A percentile compares a stretch with the other conserved stretches of the same genome.
Conservation (phyloP, 2,888 invertebrate species). For the Leucoma salicis region DNA sequence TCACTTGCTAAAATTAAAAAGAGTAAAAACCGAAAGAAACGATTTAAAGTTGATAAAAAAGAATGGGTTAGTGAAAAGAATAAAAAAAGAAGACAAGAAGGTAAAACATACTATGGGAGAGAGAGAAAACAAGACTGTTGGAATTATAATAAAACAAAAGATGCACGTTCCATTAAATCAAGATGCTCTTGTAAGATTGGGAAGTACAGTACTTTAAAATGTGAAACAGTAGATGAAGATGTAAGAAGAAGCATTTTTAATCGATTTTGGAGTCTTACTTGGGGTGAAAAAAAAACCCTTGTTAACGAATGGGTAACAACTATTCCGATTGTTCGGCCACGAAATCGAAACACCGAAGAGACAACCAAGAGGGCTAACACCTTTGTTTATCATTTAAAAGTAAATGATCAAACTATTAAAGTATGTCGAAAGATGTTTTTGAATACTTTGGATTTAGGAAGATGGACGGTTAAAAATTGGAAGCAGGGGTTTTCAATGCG, state of each 20-base stretch:
- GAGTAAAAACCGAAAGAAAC: slow-evolving; percentile 3
- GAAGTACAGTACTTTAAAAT: slow-evolving; percentile 5
- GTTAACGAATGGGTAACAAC: slow-evolving; percentile 1
- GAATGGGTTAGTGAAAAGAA: slow-evolving; percentile 3
- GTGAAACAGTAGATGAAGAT: slow-evolving; percentile 5
- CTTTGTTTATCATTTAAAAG: not conserved
- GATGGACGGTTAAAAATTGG: slow-evolving; percentile 9
- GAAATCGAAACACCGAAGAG: not conserved
- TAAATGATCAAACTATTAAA: not conserved
- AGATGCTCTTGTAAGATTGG: slow-evolving; percentile 4
- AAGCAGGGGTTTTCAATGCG: slow-evolving; percentile 3
- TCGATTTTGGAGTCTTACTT: slow-evolving; percentile 6
- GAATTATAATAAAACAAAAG: slow-evolving; percentile 8
- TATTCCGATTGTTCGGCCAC: not conserved
- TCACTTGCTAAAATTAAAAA: slow-evolving; percentile 7
- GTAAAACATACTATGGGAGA: slow-evolving; percentile 8
- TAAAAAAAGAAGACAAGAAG: slow-evolving; percentile 1
- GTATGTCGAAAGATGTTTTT: slow-evolving; percentile 8
- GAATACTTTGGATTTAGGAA: slow-evolving; percentile 9
- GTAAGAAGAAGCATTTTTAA: slow-evolving; percentile 7
- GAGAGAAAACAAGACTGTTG: slow-evolving; percentile 7
- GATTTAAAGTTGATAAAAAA: slow-evolving; percentile 8
- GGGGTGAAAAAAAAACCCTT: slow-evolving; percentile 5
- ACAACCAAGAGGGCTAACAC: not conserved
- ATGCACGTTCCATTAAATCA: slow-evolving; percentile 3